These are phyloP conservation scores for Synaphobranchus kaupii DNA, from an alignment of 2,797 vertebrate genomes.

Conservation along the genomic window DNA sequence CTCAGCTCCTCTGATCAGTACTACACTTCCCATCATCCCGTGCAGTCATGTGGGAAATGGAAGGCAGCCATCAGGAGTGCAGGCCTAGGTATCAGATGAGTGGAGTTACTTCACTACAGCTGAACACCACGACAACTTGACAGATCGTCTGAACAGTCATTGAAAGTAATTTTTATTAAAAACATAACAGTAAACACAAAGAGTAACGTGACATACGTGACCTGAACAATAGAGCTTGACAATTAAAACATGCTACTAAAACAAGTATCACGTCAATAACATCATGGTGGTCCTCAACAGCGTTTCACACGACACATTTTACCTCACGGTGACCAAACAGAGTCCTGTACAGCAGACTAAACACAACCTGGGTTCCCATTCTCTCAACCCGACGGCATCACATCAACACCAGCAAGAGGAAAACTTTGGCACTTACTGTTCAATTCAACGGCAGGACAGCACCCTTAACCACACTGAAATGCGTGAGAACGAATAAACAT, in stretches of 20 bases:
- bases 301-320: conserved; percentile 25
- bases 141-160: not conserved
- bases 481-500: not conserved
- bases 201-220: conserved; percentile 25
- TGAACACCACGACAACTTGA: not conserved
- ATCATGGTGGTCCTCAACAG: conserved; percentile 21
- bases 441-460: conserved; percentile 25
- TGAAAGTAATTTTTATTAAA: conserved; percentile 33
- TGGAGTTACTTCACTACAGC: not conserved
- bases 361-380: not conserved
- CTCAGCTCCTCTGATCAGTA: not conserved
- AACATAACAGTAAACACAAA: conserved; percentile 34
- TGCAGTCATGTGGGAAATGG: not conserved
- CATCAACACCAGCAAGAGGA: conserved; percentile 22
- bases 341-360: conserved; percentile 8
- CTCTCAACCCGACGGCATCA: conserved; percentile 24
- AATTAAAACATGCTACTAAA: conserved; percentile 35
- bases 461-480: conserved; percentile 5
- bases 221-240: conserved; percentile 23
- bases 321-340: conserved; percentile 21
- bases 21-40: not conserved
- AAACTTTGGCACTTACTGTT: conserved; percentile 33
- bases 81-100: not conserved
- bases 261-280: conserved; percentile 21
- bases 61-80: not conserved